phyloP scores from a whole-genome alignment of 1,140 invertebrate species.

The Elymnias hypermnestra region DNA sequence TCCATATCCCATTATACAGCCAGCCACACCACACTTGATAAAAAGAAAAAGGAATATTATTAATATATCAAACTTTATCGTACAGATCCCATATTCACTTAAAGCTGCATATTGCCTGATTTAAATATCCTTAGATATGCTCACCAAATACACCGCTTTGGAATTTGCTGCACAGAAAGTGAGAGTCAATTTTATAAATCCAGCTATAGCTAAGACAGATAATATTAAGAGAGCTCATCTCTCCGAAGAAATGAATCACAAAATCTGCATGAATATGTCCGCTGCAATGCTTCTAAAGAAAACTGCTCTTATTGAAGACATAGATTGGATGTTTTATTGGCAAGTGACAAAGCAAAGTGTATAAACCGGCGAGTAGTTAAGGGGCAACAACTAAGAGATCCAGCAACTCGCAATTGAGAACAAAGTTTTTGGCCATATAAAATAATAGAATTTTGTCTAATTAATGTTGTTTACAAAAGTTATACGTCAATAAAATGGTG shows the following conservation, averaged over 20 bases:
- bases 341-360: no score
- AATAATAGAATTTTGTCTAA: no score
- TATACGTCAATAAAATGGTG: no score
- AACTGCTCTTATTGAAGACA: background rate
- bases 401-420: no score
- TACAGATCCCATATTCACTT: conserved; percentile 77
- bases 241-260: conserved; percentile 27
- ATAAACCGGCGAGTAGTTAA: no score
- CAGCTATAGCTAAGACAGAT: conserved; percentile 84
- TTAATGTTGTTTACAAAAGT: no score
- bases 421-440: no score
- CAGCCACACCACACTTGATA: conserved; percentile 84
- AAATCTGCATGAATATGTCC: conserved; percentile 27
- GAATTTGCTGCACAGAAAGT: conserved; percentile 82
- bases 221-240: conserved; percentile 77
- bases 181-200: conserved; percentile 86
- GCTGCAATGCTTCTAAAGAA: conserved; percentile 35
- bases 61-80: conserved; percentile 87
- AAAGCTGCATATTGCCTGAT: conserved; percentile 85
- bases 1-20: conserved; percentile 83
- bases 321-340: background rate
- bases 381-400: no score
- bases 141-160: conserved; percentile 83
- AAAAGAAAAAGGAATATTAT: conserved; percentile 85
- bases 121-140: conserved; percentile 88